Conservation (phyloP, 2,797 vertebrate species). For the Naso thynnoides region DNA sequence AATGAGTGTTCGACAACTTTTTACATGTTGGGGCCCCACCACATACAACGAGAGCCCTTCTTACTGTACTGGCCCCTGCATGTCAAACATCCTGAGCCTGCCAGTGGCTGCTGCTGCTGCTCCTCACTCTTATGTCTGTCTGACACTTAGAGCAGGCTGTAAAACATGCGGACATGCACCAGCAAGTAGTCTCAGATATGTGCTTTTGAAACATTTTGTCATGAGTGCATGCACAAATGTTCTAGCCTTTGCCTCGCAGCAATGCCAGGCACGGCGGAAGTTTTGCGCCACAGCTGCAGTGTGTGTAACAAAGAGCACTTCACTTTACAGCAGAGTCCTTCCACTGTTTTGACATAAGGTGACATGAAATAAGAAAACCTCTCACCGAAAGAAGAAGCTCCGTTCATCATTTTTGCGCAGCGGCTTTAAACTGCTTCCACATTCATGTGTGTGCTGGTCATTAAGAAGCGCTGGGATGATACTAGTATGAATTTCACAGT, state of each 20-base stretch:
- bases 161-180: neutral
- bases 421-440: neutral
- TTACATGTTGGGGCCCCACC: no score
- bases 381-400: conserved; percentile 1
- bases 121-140: conserved; percentile 4
- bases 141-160: neutral
- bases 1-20: no score
- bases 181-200: neutral
- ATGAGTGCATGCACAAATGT: neutral
- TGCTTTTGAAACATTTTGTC: neutral
- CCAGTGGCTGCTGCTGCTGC: conserved; percentile 19
- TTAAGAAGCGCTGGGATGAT: neutral
- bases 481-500: neutral
- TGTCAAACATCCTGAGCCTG: no score
- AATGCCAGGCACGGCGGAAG: conserved; percentile 1
- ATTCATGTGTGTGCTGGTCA: neutral
- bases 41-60: no score
- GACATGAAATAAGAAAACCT: conserved; percentile 12
- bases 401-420: neutral
- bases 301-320: conserved; percentile 17
- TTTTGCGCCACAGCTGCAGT: conserved; percentile 15
- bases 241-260: conserved; percentile 1
- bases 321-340: conserved; percentile 2
- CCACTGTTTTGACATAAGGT: conserved; percentile 18
- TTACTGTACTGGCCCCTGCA: no score